Evolutionary conservation across 2,888 invertebrate genomes (phyloP).

Genomic region (Phymatocera aterrima): DNA sequence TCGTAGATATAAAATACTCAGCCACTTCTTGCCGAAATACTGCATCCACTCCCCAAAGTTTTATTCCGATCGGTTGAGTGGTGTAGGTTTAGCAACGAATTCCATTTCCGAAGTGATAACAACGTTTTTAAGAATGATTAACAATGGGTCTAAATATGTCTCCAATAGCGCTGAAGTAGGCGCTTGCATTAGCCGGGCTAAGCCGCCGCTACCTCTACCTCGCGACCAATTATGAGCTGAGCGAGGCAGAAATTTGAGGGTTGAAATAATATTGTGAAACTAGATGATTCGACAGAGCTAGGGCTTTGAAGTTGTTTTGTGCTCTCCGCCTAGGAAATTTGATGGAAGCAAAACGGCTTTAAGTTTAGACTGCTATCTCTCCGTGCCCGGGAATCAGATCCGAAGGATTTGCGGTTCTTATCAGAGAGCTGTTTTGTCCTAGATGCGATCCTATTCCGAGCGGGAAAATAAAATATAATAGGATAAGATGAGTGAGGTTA

Average conservation of each 20-base stretch:
- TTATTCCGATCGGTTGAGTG: no score
- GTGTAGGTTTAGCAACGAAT: no score
- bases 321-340: slow-evolving; percentile 1
- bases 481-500: not conserved
- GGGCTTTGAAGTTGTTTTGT: not conserved
- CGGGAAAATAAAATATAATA: not conserved
- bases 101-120: no score
- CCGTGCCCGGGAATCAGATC: slow-evolving; percentile 4
- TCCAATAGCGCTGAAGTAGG: no score
- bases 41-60: no score
- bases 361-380: slow-evolving; percentile 6
- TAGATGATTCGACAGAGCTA: not conserved
- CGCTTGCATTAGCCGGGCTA: no score
- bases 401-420: not conserved
- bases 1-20: no score
- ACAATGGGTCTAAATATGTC: no score
- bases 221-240: not conserved
- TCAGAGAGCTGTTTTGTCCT: not conserved
- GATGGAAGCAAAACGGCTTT: not conserved
- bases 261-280: not conserved
- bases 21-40: no score
- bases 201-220: no score
- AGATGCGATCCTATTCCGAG: not conserved
- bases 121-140: no score
- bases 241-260: not conserved